Evolutionary conservation across 2,797 vertebrate genomes (phyloP).

Genomic region (Argyrosomus regius): DNA sequence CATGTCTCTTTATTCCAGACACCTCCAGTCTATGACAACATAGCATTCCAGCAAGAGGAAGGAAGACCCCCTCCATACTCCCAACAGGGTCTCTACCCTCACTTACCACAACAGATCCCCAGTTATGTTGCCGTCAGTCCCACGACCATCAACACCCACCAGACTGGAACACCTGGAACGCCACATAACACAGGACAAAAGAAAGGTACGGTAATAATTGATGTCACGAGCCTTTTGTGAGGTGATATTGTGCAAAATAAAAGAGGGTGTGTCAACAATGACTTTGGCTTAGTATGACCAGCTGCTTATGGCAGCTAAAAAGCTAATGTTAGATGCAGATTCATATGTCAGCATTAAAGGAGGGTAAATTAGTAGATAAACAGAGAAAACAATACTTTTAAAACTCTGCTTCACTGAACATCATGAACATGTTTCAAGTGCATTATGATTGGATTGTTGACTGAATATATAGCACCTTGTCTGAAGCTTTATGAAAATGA

Average conservation of each 20-base stretch:
- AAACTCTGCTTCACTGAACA: neutral
- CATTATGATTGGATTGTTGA: neutral
- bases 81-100: constrained; percentile 28
- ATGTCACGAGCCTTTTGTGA: neutral
- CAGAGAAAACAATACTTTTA: neutral
- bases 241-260: neutral
- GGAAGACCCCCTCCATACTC: constrained; percentile 42
- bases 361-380: neutral
- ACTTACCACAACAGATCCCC: constrained; percentile 21
- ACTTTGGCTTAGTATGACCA: neutral
- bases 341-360: neutral
- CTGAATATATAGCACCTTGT: neutral
- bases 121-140: constrained; percentile 24
- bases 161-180: constrained; percentile 24
- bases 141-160: constrained; percentile 63
- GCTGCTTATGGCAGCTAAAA: neutral
- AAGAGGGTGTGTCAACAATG: constrained; percentile 16
- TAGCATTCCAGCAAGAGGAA: constrained; percentile 69
- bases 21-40: constrained; percentile 67
- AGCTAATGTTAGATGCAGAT: neutral
- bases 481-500: neutral
- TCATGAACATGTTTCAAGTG: neutral
- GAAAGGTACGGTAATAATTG: constrained; percentile 64
- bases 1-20: constrained; percentile 41
- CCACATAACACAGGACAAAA: neutral